phyloP scores from a whole-genome alignment of 2,888 invertebrate species.

The Philereme vetulata region DNA sequence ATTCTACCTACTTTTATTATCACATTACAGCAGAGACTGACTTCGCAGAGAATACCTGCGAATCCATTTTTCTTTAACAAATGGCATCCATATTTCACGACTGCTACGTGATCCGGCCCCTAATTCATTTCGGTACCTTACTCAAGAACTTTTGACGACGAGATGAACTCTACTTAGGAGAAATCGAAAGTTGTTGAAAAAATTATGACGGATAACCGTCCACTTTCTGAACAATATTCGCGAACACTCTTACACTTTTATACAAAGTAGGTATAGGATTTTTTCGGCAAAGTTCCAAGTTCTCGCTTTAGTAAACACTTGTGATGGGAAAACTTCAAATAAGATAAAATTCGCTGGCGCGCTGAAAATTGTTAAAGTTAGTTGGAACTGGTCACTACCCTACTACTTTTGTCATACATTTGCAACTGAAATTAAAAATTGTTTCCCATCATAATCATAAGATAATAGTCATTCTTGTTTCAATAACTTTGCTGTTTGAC shows the following conservation, averaged over 20 bases:
- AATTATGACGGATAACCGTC: conserved; percentile 34
- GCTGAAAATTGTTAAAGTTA: conserved; percentile 18
- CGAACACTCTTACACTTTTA: conserved; percentile 24
- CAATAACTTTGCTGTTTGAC: too few species aligned
- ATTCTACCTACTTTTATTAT: conserved; percentile 16
- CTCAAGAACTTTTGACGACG: conserved; percentile 41
- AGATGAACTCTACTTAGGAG: conserved; percentile 37
- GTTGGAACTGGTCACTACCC: neutral
- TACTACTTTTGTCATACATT: neutral
- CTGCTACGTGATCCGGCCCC: conserved; percentile 55
- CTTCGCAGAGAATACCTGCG: conserved; percentile 33
- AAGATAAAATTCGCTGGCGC: conserved; percentile 18
- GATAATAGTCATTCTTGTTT: too few species aligned
- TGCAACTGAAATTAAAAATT: too few species aligned
- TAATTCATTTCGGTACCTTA: conserved; percentile 42
- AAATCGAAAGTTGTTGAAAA: conserved; percentile 41
- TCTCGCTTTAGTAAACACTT: conserved; percentile 32
- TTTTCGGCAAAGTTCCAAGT: conserved; percentile 33
- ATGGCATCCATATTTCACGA: conserved; percentile 57
- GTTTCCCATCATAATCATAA: too few species aligned
- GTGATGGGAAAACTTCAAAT: conserved; percentile 35
- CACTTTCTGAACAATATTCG: conserved; percentile 30
- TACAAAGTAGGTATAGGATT: conserved; percentile 21
- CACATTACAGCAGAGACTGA: conserved; percentile 21
- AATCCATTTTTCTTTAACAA: conserved; percentile 42